Evolutionary conservation across 2,113 vertebrate species (phyloP), one percentile per base, ranked within the genome.

Genomic region (Spea multiplicata): DNA sequence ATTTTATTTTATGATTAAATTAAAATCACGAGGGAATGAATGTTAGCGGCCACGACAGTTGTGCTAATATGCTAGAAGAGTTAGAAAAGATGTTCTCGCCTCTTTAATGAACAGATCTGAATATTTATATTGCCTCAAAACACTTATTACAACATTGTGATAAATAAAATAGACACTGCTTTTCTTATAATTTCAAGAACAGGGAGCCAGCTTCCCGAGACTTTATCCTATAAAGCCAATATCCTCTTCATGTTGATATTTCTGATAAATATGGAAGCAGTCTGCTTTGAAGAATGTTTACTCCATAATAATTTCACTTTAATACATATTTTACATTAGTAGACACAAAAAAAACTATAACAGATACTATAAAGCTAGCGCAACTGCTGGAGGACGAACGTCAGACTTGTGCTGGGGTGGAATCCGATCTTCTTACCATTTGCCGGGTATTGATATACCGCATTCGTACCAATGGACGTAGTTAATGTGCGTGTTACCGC

Each of bases 141-240:
- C 88, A 92, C 87, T 87, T 88, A 90, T 89, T 92, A 91, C 86
- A 89, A 91, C 89, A 86, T 78, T 13, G 83, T 91, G 95, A 97
- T 98, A 98, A 98, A 99, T 98, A 97, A 95, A 88, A 93, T 91
- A 96, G 92, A 95, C 90, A 91, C 90, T 84, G 12, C 71, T 90
- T 93, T 91, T 93, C 85, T 91, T 90, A 95, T 92, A 94, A 96
- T 90, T 94, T 83, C 87, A 83, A 81, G 86, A 91, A 89, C 86
- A 95, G 96, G 95, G 96, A 99, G 97, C 97, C 97, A 95, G 97
- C 97, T 99, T 96, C 96, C 97, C 95, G 88, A 87, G 88, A 82
- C 90, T 84, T 90, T 93, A 85, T 83, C 89, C 84, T 89, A 84
- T 88, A 86, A 87, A 80, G 50, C 66, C 77, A 80, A 59, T 47